Evolutionary conservation across 1,140 invertebrate genomes (phyloP).

Genomic region (Latrodectus geometricus): DNA sequence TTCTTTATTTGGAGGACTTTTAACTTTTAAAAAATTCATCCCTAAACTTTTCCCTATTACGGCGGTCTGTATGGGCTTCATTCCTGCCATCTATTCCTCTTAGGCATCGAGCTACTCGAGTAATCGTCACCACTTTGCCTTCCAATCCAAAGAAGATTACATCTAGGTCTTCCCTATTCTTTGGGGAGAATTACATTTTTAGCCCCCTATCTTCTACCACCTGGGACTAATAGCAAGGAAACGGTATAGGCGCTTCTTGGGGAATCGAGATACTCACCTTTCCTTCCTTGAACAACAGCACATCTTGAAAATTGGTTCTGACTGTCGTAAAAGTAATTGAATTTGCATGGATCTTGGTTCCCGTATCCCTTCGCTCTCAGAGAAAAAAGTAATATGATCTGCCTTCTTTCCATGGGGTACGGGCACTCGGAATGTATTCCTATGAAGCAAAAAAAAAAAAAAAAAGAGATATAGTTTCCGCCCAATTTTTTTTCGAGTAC

Average conservation of each 20-base stretch:
- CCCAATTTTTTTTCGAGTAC: not conserved
- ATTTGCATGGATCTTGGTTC: slow-evolving; percentile 27
- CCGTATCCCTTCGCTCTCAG: not conserved
- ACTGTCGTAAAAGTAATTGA: slow-evolving; percentile 54
- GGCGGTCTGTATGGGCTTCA: slow-evolving; percentile 3
- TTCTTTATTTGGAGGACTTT: not conserved
- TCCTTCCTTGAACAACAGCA: slow-evolving; percentile 8
- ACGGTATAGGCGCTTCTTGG: not conserved
- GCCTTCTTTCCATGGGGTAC: not conserved
- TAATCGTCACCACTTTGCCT: slow-evolving; percentile 37
- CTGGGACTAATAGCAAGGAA: slow-evolving; percentile 47
- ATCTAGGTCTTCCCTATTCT: slow-evolving; percentile 15
- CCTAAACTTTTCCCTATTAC: not conserved
- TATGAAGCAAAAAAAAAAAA: slow-evolving; percentile 8
- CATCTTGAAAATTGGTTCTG: slow-evolving; percentile 56
- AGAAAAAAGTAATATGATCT: slow-evolving; percentile 38
- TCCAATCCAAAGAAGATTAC: slow-evolving; percentile 42
- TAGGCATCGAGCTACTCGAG: slow-evolving; percentile 13
- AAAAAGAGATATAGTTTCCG: not conserved
- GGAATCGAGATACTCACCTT: slow-evolving; percentile 22
- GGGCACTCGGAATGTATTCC: slow-evolving; percentile 9
- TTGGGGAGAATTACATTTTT: slow-evolving; percentile 51
- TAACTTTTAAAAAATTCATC: not conserved
- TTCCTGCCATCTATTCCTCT: slow-evolving; percentile 18
- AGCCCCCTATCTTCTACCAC: slow-evolving; percentile 28